Evolutionary conservation across 2,113 vertebrate species (phyloP).

Genomic region (rabbit (Oryctolagus cuniculus)): DNA sequence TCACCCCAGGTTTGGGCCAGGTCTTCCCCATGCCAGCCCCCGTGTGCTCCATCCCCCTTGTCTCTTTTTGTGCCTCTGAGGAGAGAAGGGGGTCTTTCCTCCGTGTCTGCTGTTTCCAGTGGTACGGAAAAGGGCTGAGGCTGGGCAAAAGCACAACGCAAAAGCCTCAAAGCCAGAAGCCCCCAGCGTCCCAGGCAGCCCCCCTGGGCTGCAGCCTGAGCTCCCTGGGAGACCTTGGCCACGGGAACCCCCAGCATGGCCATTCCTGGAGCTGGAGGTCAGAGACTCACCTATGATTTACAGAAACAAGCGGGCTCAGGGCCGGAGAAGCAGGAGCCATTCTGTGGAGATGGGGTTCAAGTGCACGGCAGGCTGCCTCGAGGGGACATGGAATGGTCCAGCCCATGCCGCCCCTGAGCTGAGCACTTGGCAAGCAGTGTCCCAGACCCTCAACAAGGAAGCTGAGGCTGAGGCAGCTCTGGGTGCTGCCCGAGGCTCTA

Average conservation of each 20-base stretch:
- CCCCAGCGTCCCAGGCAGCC: accelerated
- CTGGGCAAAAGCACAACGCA: background rate
- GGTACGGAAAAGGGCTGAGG: background rate
- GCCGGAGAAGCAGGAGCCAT: background rate
- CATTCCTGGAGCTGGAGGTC: background rate
- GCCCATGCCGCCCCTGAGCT: background rate
- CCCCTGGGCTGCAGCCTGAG: accelerated
- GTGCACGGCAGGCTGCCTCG: background rate
- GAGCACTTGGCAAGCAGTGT: background rate
- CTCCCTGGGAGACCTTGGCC: background rate
- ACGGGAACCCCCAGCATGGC: accelerated
- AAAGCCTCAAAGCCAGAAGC: background rate
- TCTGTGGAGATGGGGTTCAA: background rate
- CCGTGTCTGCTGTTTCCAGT: too few relatives aligned
- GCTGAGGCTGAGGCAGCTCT: accelerated
- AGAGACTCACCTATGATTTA: background rate
- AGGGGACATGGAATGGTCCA: background rate
- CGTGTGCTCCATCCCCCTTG: too few relatives aligned
- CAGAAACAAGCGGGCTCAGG: background rate
- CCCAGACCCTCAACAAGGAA: too few relatives aligned
- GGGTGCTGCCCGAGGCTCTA: background rate
- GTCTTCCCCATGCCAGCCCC: background rate
- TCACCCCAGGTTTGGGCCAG: background rate
- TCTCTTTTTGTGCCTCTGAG: too few relatives aligned
- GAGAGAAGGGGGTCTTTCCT: background rate